These are phyloP conservation scores for Atherix ibis DNA, from an alignment of 2,888 invertebrate species.

Conservation along the genomic window DNA sequence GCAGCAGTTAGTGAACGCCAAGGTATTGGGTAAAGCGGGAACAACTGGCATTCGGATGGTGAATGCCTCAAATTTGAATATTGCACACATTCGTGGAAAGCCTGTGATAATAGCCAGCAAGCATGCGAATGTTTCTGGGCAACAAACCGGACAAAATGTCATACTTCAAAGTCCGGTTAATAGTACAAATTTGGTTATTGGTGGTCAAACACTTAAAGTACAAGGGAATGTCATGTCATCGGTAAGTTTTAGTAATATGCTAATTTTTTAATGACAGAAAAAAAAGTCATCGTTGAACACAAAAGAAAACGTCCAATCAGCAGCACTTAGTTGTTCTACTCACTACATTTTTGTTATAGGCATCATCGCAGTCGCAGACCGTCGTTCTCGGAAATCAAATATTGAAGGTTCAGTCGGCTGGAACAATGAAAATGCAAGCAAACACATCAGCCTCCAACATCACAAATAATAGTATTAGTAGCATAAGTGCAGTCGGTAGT, in stretches of 20 bases:
- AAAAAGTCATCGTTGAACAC: neutral
- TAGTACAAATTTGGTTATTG: constrained; percentile 22
- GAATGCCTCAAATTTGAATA: constrained; percentile 32
- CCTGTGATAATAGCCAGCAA: constrained; percentile 39
- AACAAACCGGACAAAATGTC: constrained; percentile 29
- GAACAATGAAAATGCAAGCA: constrained; percentile 14
- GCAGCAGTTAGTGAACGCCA: constrained; percentile 34
- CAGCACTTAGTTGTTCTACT: neutral
- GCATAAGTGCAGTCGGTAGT: constrained; percentile 6
- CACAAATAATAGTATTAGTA: constrained; percentile 6
- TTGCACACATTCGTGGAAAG: constrained; percentile 40
- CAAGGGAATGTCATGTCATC: constrained; percentile 22
- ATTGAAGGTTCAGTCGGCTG: constrained; percentile 23
- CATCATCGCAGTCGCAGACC: constrained; percentile 23
- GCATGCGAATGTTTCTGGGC: constrained; percentile 10
- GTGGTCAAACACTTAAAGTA: constrained; percentile 28
- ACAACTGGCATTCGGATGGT: constrained; percentile 34
- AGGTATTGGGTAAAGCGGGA: constrained; percentile 27
- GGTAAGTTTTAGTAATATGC: constrained; percentile 5
- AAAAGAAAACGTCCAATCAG: neutral
- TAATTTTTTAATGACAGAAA: neutral
- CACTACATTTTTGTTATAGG: constrained; percentile 7
- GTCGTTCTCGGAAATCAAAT: constrained; percentile 33
- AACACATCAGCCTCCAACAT: constrained; percentile 4
- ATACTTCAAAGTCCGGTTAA: constrained; percentile 26